Percentiles rank a stretch among this genome's conserved stretches.
Conservation (phyloP, 2,113 vertebrate genomes). For the Apaloderma vittatum region DNA sequence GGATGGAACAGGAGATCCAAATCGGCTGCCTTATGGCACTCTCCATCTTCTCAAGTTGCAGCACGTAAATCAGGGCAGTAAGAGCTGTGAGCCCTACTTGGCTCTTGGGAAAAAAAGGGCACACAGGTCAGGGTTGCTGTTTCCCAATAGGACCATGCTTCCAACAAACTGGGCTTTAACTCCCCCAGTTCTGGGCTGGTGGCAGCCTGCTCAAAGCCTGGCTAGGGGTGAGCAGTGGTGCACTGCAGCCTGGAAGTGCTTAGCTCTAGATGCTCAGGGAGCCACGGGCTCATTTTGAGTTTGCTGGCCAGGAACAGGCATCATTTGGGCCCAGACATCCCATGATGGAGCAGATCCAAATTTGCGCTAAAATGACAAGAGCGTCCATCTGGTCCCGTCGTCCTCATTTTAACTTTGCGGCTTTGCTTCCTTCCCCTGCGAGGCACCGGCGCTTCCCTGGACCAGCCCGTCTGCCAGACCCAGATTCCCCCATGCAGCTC, state of each 20-base stretch:
- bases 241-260: not conserved
- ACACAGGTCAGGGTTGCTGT: not conserved
- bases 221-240: not conserved
- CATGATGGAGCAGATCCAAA: not conserved
- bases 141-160: not conserved
- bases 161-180: not conserved
- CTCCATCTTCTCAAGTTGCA: not conserved
- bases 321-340: not conserved
- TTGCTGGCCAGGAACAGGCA: not conserved
- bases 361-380: not conserved
- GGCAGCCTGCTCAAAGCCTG: not conserved
- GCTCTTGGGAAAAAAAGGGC: not conserved
- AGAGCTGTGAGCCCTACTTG: not conserved
- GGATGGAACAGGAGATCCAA: not conserved
- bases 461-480: not conserved
- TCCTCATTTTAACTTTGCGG: not conserved
- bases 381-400: not conserved
- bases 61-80: not conserved
- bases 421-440: not conserved
- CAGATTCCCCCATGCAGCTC: fast-evolving
- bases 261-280: not conserved
- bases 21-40: not conserved
- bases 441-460: not conserved
- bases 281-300: fast-evolving
- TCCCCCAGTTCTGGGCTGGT: not conserved